phyloP scores from a whole-genome alignment of 2,113 vertebrate species.

The Ctenodactylus gundi region DNA sequence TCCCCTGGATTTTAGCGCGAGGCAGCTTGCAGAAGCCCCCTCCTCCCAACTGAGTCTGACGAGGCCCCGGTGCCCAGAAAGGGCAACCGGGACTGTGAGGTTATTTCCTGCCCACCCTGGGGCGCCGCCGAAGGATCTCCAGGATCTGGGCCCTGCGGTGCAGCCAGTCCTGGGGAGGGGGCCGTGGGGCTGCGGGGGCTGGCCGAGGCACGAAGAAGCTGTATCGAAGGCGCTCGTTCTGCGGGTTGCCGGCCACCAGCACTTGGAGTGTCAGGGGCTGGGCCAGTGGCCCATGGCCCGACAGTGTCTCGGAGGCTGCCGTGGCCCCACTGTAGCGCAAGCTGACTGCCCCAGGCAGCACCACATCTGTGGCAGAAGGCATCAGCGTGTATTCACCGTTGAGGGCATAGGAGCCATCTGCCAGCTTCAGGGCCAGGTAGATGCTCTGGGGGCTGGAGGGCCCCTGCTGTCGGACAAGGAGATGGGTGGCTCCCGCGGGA shows the following conservation, averaged over 20 bases:
- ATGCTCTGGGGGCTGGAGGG: not conserved
- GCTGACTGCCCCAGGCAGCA: conserved; percentile 38
- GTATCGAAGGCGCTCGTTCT: conserved; percentile 70
- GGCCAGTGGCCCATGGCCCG: conserved; percentile 74
- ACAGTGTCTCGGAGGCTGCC: conserved; percentile 67
- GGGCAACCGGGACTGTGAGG: conserved; percentile 64
- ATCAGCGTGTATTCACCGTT: conserved; percentile 81
- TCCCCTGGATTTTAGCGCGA: not conserved
- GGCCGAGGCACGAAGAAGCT: conserved; percentile 81
- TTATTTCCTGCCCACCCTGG: conserved; percentile 65
- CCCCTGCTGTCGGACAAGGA: conserved; percentile 80
- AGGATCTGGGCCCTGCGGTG: conserved; percentile 80
- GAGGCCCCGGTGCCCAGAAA: conserved; percentile 63
- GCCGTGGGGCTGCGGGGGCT: not conserved
- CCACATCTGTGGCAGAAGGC: conserved; percentile 76
- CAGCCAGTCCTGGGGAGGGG: conserved; percentile 73
- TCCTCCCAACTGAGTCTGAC: conserved; percentile 23
- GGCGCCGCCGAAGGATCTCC: conserved; percentile 72
- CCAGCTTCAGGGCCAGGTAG: conserved; percentile 81
- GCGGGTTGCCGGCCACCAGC: conserved; percentile 76
- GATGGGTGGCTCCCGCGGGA: conserved; percentile 80
- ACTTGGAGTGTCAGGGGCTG: conserved; percentile 82
- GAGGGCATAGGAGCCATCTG: conserved; percentile 73
- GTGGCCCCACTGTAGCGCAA: conserved; percentile 83
- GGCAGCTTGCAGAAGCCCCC: not conserved